These are phyloP conservation scores for Psettodes erumei DNA, from an alignment of 2,113 vertebrate genomes.

Conservation along the genomic window DNA sequence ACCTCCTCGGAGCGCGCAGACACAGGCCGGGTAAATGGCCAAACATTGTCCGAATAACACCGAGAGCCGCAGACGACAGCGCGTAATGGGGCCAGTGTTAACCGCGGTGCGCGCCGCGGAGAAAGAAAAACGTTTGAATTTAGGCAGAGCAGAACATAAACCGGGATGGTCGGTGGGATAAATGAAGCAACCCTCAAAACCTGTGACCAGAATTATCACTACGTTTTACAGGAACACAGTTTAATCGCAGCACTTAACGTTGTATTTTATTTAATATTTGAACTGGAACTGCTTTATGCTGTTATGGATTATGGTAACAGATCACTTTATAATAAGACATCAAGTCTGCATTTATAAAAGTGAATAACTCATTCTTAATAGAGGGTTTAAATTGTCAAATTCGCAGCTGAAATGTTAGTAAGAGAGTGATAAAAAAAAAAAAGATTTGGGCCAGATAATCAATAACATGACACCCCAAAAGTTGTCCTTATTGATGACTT, in stretches of 20 bases:
- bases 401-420: too few relatives aligned
- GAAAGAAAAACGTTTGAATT: constrained; percentile 54
- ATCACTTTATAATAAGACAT: background rate
- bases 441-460: too few relatives aligned
- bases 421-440: too few relatives aligned
- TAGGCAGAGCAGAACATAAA: constrained; percentile 5
- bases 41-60: constrained; percentile 78
- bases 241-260: background rate
- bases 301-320: background rate
- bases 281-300: too few relatives aligned
- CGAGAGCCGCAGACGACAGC: constrained; percentile 70
- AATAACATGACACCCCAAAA: background rate
- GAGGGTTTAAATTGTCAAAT: background rate
- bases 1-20: constrained; percentile 93
- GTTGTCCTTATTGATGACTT: background rate
- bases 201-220: background rate
- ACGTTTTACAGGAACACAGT: background rate
- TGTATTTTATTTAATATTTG: too few relatives aligned
- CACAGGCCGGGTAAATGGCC: constrained; percentile 85
- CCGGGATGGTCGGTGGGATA: background rate
- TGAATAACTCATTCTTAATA: background rate
- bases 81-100: constrained; percentile 78
- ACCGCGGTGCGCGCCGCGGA: constrained; percentile 64
- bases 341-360: background rate
- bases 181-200: background rate